Base-by-base conservation (phyloP, 2,113 vertebrate species). In the Narcine bancroftii region DNA sequence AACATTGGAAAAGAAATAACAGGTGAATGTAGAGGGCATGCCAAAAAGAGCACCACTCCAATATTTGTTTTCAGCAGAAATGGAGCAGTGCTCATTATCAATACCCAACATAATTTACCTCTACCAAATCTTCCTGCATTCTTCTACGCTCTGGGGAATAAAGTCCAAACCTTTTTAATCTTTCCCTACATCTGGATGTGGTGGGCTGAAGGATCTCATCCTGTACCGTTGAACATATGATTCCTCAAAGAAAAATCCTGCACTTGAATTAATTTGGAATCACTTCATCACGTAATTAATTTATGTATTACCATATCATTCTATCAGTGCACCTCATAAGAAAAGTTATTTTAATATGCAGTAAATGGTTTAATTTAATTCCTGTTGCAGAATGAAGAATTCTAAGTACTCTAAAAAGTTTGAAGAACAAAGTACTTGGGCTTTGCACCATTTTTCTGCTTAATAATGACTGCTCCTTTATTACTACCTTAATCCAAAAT, bases 401-500 rank as follows among this genome's bases (percentile, higher is more conserved):
- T 81, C 17, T 21, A 19, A 69, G 21, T 4, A 69, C 66, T 69
- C 66, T 69, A 5, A 69, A 21, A 66, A 19, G 15, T 24, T 19
- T 19, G 17, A 66, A 66, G 65, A 69, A 69, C 15, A 11, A 60
- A 60, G 39, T 13, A 45, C 45, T 79, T 29, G 77, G 56, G 53
- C 21, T 60, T 87, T n/a, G 53, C 53, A 56, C 53, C 5, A n/a
- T 21, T 87, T 39, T 87, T 63, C 81, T 36, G 53, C 81, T 87
- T 36, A 60, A 87, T 15, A 36, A n/a, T 83, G 53, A 87, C 33
- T 56, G 53, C 81, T 56, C 2, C 53, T 87, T 87, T 60, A 87
- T 87, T 39, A n/a, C 36, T 87, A 17, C 81, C 65, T 71, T 69
- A 69, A 91, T 69, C 63, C 42, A 71, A 91, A 69, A 66, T 91